Evolutionary conservation across 2,888 invertebrate species (phyloP).

Genomic region (Leucania comma): DNA sequence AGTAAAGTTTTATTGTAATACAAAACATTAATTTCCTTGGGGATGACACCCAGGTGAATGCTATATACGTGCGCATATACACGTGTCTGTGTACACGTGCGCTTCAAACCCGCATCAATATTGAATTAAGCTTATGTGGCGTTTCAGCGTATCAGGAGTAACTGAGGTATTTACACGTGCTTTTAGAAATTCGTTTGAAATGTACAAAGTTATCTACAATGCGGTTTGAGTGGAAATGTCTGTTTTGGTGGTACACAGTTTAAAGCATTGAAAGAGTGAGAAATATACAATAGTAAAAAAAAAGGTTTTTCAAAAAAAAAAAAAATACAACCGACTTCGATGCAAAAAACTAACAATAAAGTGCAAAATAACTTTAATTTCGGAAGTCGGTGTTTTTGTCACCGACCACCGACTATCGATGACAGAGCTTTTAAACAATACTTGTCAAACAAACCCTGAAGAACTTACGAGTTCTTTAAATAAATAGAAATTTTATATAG

Average conservation of each 20-base stretch:
- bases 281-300: too few species aligned
- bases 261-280: too few species aligned
- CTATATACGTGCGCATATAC: slow-evolving; percentile 60
- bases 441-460: too few species aligned
- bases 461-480: too few species aligned
- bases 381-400: too few species aligned
- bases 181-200: slow-evolving; percentile 32
- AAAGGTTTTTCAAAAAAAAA: too few species aligned
- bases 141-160: slow-evolving; percentile 17
- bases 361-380: too few species aligned
- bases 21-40: slow-evolving; percentile 75
- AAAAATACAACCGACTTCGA: too few species aligned
- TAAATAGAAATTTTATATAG: too few species aligned
- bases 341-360: too few species aligned
- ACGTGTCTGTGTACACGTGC: slow-evolving; percentile 28
- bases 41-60: slow-evolving; percentile 67
- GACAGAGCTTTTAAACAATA: too few species aligned
- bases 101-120: slow-evolving; percentile 58
- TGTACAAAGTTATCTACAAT: slow-evolving; percentile 23
- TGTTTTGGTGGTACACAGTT: slow-evolving; percentile 2
- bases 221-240: slow-evolving; percentile 10
- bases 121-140: slow-evolving; percentile 47
- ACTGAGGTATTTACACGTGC: slow-evolving; percentile 29
- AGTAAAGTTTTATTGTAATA: slow-evolving; percentile 71
- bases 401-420: too few species aligned